Conservation (phyloP, 2,888 invertebrate genomes). For the Gisinianus flammeolus region DNA sequence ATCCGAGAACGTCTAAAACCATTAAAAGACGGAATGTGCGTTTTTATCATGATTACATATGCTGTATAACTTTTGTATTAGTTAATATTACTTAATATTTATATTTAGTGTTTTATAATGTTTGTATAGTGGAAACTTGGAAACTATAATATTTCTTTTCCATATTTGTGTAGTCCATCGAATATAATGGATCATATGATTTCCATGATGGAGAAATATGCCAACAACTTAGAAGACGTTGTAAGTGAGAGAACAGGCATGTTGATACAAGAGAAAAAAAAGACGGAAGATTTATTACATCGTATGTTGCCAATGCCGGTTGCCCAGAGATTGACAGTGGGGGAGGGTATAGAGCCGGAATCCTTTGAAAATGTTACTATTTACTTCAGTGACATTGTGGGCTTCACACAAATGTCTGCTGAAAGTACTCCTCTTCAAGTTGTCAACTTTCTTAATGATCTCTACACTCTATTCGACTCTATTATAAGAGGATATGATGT, state of each 20-base stretch:
- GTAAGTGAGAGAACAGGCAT: conserved; percentile 89
- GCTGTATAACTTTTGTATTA: neutral
- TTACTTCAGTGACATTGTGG: conserved; percentile 92
- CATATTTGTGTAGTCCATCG: conserved; percentile 69
- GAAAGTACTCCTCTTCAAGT: conserved; percentile 90
- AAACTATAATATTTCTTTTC: neutral
- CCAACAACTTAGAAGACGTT: conserved; percentile 91
- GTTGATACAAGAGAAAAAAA: conserved; percentile 88
- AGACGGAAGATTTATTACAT: conserved; percentile 89
- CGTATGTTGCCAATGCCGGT: conserved; percentile 95
- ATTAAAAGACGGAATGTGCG: conserved; percentile 90
- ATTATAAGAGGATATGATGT: conserved; percentile 97
- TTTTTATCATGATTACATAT: conserved; percentile 52
- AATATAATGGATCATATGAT: conserved; percentile 98
- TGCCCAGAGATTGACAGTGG: conserved; percentile 83
- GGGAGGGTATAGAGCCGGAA: conserved; percentile 90
- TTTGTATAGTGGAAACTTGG: too few relatives aligned
- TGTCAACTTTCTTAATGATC: conserved; percentile 95
- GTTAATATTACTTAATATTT: neutral
- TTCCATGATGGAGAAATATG: conserved; percentile 97
- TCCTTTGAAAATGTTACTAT: conserved; percentile 92
- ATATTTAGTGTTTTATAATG: neutral
- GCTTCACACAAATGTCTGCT: conserved; percentile 94
- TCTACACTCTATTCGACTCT: conserved; percentile 95
- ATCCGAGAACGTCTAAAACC: conserved; percentile 79